Conservation (phyloP, 2,113 vertebrate genomes). For the Bos indicus region DNA sequence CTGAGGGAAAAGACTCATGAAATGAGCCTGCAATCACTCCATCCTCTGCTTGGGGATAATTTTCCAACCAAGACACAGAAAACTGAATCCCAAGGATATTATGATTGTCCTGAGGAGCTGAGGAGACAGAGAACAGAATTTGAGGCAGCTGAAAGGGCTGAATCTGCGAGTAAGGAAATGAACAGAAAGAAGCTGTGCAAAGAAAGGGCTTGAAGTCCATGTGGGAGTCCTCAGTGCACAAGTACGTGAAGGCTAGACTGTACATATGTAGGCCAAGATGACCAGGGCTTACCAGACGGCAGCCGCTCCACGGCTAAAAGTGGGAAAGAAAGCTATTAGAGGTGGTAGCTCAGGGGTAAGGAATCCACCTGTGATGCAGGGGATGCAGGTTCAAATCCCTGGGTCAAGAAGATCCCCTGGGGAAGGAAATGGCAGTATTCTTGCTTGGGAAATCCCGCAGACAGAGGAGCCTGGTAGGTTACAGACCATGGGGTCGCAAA, state of each 20-base stretch:
- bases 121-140: neutral
- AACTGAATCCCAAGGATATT: constrained; percentile 14
- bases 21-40: neutral
- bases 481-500: neutral
- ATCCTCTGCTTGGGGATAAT: neutral
- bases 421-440: neutral
- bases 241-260: neutral
- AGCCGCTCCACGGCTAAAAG: neutral
- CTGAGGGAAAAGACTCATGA: neutral
- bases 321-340: neutral
- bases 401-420: neutral
- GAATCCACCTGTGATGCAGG: neutral
- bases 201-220: neutral
- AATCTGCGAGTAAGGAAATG: neutral
- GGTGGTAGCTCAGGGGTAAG: neutral
- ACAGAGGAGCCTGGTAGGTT: neutral
- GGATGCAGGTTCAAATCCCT: neutral
- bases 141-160: neutral
- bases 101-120: neutral
- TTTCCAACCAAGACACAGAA: neutral
- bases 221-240: neutral
- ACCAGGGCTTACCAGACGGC: neutral
- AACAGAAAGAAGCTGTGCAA: neutral
- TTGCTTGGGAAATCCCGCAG: neutral
- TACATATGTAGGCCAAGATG: neutral